phyloP scores from a whole-genome alignment of 2,888 invertebrate species.

The Liodrosophila aerea region DNA sequence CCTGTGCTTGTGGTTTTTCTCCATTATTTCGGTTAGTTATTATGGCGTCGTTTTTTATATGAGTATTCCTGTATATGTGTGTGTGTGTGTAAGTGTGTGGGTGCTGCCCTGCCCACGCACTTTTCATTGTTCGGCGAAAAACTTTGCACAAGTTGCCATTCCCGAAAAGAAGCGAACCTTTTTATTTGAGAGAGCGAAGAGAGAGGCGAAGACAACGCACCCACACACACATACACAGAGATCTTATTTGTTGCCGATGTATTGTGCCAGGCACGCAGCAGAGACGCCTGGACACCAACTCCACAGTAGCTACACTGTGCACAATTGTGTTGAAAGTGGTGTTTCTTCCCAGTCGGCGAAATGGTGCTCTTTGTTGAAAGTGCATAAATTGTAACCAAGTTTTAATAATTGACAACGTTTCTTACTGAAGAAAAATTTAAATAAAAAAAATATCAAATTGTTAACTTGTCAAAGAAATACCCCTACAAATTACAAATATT shows the following conservation, averaged over 20 bases:
- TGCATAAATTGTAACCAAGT: no score
- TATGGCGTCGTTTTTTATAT: slow-evolving; percentile 60
- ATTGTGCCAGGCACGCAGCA: slow-evolving; percentile 60
- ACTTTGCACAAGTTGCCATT: slow-evolving; percentile 51
- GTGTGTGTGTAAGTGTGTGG: slow-evolving; percentile 18
- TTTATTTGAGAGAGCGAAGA: slow-evolving; percentile 6
- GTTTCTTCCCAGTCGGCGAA: no score
- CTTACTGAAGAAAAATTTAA: no score
- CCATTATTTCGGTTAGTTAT: slow-evolving; percentile 54
- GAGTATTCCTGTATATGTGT: slow-evolving; percentile 18
- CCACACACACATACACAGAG: slow-evolving; percentile 6
- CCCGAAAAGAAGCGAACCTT: slow-evolving; percentile 43
- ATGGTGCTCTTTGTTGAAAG: no score
- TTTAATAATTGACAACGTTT: no score
- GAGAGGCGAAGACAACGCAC: slow-evolving; percentile 29
- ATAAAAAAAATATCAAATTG: no score
- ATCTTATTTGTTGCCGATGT: slow-evolving; percentile 38
- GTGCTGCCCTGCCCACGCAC: slow-evolving; percentile 51
- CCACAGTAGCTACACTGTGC: no score
- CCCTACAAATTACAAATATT: no score
- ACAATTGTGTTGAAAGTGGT: no score
- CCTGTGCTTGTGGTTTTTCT: slow-evolving; percentile 35
- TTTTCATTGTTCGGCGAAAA: slow-evolving; percentile 52
- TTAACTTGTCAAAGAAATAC: no score
- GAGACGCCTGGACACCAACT: slow-evolving; percentile 48